Evolutionary conservation across 2,797 vertebrate species (phyloP).

Genomic region (Channallabes apus): DNA sequence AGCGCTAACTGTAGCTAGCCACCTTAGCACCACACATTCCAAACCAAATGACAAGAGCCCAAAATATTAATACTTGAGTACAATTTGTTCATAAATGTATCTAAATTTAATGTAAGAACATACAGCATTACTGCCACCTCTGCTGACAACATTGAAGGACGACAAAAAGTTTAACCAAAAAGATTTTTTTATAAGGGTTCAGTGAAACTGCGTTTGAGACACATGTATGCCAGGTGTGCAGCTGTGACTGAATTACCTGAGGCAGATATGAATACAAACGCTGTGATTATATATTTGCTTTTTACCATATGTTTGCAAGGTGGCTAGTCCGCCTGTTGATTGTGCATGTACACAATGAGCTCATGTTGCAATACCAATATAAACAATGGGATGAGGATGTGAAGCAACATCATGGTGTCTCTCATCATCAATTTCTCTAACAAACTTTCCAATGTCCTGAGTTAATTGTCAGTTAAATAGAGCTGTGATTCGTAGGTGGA

Average conservation of each 20-base stretch:
- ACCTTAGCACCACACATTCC: not conserved
- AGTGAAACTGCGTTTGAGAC: not conserved
- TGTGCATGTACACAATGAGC: conserved; percentile 1
- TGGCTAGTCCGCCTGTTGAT: not conserved
- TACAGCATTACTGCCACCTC: not conserved
- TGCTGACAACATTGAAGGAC: not conserved
- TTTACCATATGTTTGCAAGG: not conserved
- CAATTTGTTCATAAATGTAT: not conserved
- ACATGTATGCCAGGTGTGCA: conserved; percentile 5
- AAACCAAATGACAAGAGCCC: not conserved
- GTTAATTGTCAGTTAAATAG: not conserved
- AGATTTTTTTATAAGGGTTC: not conserved
- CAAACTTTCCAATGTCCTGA: not conserved
- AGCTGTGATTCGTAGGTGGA: no score
- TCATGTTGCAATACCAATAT: not conserved
- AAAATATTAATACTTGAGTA: not conserved
- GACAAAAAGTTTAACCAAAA: not conserved
- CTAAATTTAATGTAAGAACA: no score
- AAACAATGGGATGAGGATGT: not conserved
- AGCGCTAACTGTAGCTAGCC: not conserved
- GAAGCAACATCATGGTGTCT: not conserved
- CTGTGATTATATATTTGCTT: conserved; percentile 21
- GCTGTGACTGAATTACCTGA: not conserved
- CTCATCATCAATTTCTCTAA: not conserved
- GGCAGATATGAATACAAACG: not conserved